Evolutionary conservation across 2,797 vertebrate genomes (phyloP), one percentile per base, ranked within the genome.

Genomic region (Takifugu rubripes): DNA sequence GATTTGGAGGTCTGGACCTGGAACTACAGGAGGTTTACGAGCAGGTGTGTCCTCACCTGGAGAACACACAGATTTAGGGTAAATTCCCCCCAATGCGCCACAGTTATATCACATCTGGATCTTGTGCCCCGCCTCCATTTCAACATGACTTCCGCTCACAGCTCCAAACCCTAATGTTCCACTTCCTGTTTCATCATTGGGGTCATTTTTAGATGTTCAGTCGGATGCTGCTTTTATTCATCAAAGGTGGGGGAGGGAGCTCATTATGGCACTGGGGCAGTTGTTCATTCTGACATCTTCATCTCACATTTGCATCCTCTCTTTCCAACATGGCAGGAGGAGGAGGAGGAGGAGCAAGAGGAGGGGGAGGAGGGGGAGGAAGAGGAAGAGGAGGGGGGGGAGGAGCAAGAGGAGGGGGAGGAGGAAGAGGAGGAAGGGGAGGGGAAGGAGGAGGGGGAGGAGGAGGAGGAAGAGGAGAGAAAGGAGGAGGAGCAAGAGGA

Each of bases 251-350:
- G 15, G 51, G 72, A 74, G n/a, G 24, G 26, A 52, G 63, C 74
- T 81, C 66, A 78, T 84, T 86, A 84, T 81, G 53, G 75, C 78
- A 80, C 86, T 83, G 80, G 72, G 55, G 25, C 55, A 61, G 79
- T 77, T 84, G 80, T 83, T 84, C 80, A 79, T 77, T 66, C 74
- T 71, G 81, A 81, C 77, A 70, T 84, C 75, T 78, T 62, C 21
- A 21, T 70, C 79, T 77, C 57, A 51, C 66, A 52, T 48, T 59
- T 59, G 77, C 75, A 70, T 80, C 75, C 66, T 75, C 62, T 59
- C 57, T 48, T 54, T 29, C 66, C 21, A 62, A 56, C 64, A 11
- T 49, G 59, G 68, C 72, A 72, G 74, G 72, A 61, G 60, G 64
- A 66, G 54, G 57, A 64, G 67, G 54, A 75, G 72, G 74, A 64